Conservation (phyloP, 1,140 invertebrate genomes). For the Trichogramma pretiosum region DNA sequence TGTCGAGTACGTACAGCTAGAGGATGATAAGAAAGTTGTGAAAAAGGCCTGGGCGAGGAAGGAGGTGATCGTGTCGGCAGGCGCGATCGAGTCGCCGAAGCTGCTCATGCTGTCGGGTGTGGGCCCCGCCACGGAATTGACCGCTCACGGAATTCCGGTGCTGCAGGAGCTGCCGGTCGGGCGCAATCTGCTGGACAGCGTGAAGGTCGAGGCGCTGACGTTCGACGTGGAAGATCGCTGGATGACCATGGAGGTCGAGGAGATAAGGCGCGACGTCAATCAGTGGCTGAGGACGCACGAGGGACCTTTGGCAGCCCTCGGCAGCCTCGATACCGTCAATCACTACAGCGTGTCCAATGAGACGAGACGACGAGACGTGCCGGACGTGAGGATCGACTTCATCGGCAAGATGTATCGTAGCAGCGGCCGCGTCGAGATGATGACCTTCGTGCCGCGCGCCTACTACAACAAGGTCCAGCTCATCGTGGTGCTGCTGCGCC, state of each 20-base stretch:
- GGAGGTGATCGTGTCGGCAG: slow-evolving; percentile 71
- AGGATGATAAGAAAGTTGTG: too few species aligned
- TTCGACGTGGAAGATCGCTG: slow-evolving; percentile 67
- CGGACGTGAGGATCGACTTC: too few species aligned
- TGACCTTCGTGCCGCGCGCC: too few species aligned
- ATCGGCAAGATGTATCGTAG: too few species aligned
- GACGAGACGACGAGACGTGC: too few species aligned
- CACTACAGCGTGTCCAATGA: too few species aligned
- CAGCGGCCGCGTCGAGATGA: too few species aligned
- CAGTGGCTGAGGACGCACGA: slow-evolving; percentile 47
- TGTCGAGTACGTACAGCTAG: slow-evolving; percentile 66
- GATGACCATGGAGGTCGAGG: neutral
- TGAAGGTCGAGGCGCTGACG: slow-evolving; percentile 69
- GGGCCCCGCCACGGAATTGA: slow-evolving; percentile 67
- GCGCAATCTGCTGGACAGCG: slow-evolving; percentile 72
- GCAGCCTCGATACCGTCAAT: slow-evolving; percentile 45
- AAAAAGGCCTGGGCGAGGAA: slow-evolving; percentile 58
- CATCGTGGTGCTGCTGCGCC: slow-evolving; percentile 38
- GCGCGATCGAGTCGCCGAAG: slow-evolving; percentile 70
- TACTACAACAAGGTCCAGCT: slow-evolving; percentile 29
- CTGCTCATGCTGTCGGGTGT: slow-evolving; percentile 81
- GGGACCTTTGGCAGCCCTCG: slow-evolving; percentile 68
- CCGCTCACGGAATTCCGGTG: slow-evolving; percentile 58
- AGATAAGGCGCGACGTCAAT: slow-evolving; percentile 6
- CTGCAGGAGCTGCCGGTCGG: slow-evolving; percentile 65